Base-by-base conservation (phyloP, 2,797 vertebrate species). In the Oryzias sinensis region DNA sequence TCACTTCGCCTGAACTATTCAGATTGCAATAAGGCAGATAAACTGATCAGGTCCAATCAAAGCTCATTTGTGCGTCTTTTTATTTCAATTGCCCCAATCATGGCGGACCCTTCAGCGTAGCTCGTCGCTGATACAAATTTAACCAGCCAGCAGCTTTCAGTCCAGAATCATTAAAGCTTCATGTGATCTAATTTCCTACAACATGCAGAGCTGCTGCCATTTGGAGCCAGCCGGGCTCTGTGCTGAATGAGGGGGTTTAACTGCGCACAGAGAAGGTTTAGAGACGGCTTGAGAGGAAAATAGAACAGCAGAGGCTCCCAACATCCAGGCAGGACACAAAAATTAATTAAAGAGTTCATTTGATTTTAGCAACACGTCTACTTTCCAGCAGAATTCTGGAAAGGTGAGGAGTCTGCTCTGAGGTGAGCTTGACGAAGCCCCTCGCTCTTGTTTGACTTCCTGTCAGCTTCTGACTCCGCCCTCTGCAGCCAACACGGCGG, bases 101-200 rank as follows among this genome's bases (percentile, higher is more conserved):
- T 13, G 29, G 16, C 45, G 24, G 43, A 41, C 43, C 62, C 17
- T 46, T 9, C 17, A 56, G 70, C 27, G 22, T 58, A 53, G 46
- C 37, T 71, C 18, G 43, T 45, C 4, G 5, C 60, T 68, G 57
- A 80, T 77, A 59, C 60, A 57, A 76, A 74, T 74, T 22, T 61
- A 77, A 74, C 67, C 61, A 77, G 37, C 47, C 49, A 43, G 57
- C 65, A 73, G 77, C 67, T 68, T 77, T 80, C 50, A 66, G 61
- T 63, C 59, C 0, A 46, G 52, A 20, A 68, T 74, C 67, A 68
- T 76, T 60, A 76, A 77, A 76, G 64, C 59, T 80, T 75, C 15
- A 75, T 79, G 57, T 68, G 77, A 79, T 72, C 33, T 66, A 72
- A 77, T 83, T 71, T 76, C 54, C 59, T 64, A 66, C 54, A 56